Evolutionary conservation across 2,888 invertebrate genomes (phyloP), one percentile per base, ranked within the genome.

Genomic region (Nowickia ferox): DNA sequence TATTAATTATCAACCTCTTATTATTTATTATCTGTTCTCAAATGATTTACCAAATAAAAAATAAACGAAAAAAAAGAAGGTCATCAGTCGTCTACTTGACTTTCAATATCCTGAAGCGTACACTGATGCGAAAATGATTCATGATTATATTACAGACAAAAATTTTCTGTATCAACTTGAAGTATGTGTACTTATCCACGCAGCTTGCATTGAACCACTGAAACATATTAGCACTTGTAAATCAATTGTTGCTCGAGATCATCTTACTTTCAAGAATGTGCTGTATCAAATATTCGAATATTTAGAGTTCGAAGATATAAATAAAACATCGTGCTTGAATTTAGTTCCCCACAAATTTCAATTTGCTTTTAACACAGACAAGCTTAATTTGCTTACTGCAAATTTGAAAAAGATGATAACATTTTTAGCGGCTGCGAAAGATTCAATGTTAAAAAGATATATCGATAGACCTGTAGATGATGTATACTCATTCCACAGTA

Each of bases 161-260:
- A 51, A 69, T 69, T 53, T 69, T 69, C 68, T 69, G 53, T 69
- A 53, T 69, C 53, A n/a, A n/a, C n/a, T n/a, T n/a, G n/a, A n/a
- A n/a, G n/a, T n/a, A n/a, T n/a, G n/a, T n/a, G n/a, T n/a, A n/a
- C n/a, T n/a, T n/a, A n/a, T n/a, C n/a, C n/a, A 72, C 59, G 72
- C 72, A 72, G 59, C 72, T 72, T 72, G 44, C 59, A 59, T 72
- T 72, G 46, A 59, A 72, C 59, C 72, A 59, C 59, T 72, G 30
- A 61, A 72, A 59, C 30, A 72, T 72, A 72, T 72, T 72, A 46
- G 71, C 71, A 72, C 71, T 72, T 46, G 57, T 59, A 72, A 59
- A 42, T 57, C 55, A 71, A 71, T 71, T 71, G 42, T 44, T 71
- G 57, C 42, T 71, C 19, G 51, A 30, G 55, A 71, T 71, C 55